Evolutionary conservation across 2,113 vertebrate species (phyloP).

Genomic region (Ranitomeya imitator): DNA sequence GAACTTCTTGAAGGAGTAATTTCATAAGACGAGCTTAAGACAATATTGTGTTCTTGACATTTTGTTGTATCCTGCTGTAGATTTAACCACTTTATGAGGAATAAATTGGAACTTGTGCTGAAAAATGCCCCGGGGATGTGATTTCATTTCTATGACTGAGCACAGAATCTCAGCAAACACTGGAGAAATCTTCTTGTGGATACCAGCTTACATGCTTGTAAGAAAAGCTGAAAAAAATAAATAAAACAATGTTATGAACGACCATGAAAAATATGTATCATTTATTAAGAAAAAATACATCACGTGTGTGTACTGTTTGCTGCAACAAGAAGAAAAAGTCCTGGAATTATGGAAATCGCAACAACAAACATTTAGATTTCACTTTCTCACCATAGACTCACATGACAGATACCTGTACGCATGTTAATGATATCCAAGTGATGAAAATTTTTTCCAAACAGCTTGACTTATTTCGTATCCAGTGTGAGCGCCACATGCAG

Average conservation of each 20-base stretch:
- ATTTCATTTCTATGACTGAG: conserved; percentile 58
- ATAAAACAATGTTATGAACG: not conserved
- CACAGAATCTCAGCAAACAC: conserved; percentile 50
- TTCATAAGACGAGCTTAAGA: conserved; percentile 58
- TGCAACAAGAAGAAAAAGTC: not conserved
- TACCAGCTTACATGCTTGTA: conserved; percentile 16
- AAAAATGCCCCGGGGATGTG: conserved; percentile 56
- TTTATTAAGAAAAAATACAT: not conserved
- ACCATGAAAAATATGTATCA: not conserved
- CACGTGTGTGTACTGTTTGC: too few species aligned
- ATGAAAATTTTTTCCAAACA: too few species aligned
- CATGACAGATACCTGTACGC: too few species aligned
- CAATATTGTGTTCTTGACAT: conserved; percentile 60
- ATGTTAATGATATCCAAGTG: too few species aligned
- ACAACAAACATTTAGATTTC: too few species aligned
- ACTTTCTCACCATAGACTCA: too few species aligned
- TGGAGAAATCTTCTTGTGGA: conserved; percentile 50
- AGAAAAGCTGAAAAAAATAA: conserved; percentile 27
- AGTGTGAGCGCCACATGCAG: too few species aligned
- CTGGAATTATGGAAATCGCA: too few species aligned
- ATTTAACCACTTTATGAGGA: conserved; percentile 60
- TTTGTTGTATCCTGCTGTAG: conserved; percentile 58
- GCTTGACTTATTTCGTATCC: too few species aligned
- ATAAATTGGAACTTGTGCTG: conserved; percentile 58
- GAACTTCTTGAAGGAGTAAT: conserved; percentile 59